Percentiles rank a stretch among this genome's conserved stretches.
Conservation (phyloP, 2,113 vertebrate genomes). For the Galeopterus variegatus region DNA sequence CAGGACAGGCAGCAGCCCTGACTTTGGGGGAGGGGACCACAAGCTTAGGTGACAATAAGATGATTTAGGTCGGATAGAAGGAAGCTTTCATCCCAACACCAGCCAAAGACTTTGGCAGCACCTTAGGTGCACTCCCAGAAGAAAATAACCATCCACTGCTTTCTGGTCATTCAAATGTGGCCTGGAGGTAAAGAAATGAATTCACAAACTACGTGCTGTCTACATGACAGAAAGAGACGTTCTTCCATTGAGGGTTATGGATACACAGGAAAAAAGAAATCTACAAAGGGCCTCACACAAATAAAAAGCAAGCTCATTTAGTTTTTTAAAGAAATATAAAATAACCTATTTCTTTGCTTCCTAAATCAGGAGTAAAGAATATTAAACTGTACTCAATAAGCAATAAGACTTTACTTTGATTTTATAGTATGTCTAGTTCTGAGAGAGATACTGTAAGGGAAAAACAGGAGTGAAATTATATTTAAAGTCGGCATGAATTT, state of each 20-base stretch:
- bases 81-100: background rate
- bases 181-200: background rate
- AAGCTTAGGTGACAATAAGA: background rate
- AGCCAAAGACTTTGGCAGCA: background rate
- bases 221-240: background rate
- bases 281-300: background rate
- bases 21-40: background rate
- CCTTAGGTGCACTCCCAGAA: background rate
- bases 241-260: background rate
- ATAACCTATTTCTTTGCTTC: background rate
- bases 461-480: background rate
- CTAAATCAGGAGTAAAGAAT: background rate
- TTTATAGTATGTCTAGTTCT: background rate
- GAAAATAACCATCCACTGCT: background rate
- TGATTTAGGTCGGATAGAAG: background rate
- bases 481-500: background rate
- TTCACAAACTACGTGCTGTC: background rate
- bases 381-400: background rate
- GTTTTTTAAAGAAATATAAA: background rate
- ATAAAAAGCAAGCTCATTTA: constrained; percentile 35
- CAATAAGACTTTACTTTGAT: background rate
- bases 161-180: background rate
- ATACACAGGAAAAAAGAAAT: background rate
- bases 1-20: background rate
- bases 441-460: background rate